Conservation (phyloP, 1,140 invertebrate species). For the Bombus balteatus region DNA sequence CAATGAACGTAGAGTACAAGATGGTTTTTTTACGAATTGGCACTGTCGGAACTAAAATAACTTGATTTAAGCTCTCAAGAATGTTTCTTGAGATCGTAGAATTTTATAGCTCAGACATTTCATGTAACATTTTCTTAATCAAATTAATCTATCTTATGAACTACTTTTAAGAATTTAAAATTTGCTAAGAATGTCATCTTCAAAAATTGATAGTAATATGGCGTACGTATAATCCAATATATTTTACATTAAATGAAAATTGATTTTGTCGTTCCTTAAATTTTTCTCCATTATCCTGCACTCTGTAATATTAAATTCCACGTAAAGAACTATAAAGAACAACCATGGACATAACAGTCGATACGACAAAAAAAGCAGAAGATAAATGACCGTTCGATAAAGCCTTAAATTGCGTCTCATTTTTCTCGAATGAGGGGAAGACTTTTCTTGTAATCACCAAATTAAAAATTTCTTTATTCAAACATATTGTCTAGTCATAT, state of each 20-base stretch:
- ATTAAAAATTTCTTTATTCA: not conserved
- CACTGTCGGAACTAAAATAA: not conserved
- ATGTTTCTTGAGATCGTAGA: not conserved
- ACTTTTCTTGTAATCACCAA: not conserved
- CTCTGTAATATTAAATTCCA: constrained; percentile 4
- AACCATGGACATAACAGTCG: not conserved
- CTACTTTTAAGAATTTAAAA: not conserved
- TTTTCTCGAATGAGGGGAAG: not conserved
- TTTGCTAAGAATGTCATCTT: not conserved
- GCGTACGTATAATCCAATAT: not conserved
- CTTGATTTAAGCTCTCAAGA: not conserved
- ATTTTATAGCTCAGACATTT: not conserved
- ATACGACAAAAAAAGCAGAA: not conserved
- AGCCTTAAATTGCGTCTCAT: not conserved
- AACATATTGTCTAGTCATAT: not conserved
- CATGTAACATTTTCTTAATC: too few relatives aligned
- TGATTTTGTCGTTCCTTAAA: not conserved
- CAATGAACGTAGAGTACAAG: not conserved
- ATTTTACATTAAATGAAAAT: not conserved
- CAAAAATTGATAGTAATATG: not conserved
- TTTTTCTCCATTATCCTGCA: not conserved
- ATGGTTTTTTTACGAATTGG: not conserved
- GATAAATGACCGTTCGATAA: not conserved
- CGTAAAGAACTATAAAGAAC: not conserved
- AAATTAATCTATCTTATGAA: too few relatives aligned